Evolutionary conservation across 2,797 vertebrate genomes (phyloP).

Genomic region (Taenioides sp.): DNA sequence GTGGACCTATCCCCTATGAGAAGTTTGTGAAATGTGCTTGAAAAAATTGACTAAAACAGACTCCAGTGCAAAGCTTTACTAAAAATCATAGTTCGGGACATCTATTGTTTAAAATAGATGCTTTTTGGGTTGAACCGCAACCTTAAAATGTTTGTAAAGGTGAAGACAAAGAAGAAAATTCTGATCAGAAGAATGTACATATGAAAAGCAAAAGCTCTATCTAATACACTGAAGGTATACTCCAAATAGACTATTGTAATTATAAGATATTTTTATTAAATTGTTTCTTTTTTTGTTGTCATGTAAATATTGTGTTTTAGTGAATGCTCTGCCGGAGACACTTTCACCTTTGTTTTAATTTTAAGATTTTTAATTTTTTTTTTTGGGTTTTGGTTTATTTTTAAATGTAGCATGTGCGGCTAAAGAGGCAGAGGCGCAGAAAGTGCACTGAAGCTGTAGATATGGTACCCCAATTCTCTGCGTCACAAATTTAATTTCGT

Average conservation of each 20-base stretch:
- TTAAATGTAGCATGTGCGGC: constrained; percentile 70
- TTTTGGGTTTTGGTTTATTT: constrained; percentile 14
- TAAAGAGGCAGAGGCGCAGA: constrained; percentile 59
- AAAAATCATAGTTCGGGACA: constrained; percentile 88
- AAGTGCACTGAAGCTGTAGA: constrained; percentile 69
- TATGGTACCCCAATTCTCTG: constrained; percentile 29
- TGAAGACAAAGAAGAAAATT: constrained; percentile 65
- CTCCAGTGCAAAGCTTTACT: constrained; percentile 93
- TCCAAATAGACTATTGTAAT: constrained; percentile 99
- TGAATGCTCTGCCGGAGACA: constrained; percentile 78
- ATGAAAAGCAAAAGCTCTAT: constrained; percentile 95
- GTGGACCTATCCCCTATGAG: constrained; percentile 29
- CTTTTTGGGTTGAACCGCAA: constrained; percentile 86
- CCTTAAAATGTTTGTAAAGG: constrained; percentile 93
- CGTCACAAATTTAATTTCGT: constrained; percentile 7
- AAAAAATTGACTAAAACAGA: constrained; percentile 76
- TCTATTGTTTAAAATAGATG: constrained; percentile 99
- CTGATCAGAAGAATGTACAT: constrained; percentile 91
- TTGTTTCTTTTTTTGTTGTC: constrained; percentile 83
- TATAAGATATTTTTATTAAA: constrained; percentile 99
- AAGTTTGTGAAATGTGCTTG: constrained; percentile 67
- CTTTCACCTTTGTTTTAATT: constrained; percentile 64
- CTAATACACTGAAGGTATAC: constrained; percentile 95
- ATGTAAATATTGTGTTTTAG: constrained; percentile 96
- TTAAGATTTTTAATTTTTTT: constrained; percentile 43